Evolutionary conservation across 2,888 invertebrate genomes (phyloP).

Genomic region (Empis livida): DNA sequence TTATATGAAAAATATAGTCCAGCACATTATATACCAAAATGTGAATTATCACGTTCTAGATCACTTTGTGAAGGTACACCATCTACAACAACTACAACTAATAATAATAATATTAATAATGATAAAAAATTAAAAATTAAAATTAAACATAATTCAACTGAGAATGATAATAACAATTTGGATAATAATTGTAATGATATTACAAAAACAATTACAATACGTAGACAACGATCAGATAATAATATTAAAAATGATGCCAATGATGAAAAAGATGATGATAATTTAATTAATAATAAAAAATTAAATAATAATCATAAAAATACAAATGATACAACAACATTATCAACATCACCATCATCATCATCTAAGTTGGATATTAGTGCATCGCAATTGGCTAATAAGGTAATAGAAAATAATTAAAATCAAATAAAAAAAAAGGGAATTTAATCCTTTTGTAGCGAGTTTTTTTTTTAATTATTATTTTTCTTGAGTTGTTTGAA

Average conservation of each 20-base stretch:
- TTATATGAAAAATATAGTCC: constrained; percentile 65
- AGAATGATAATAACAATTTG: constrained; percentile 12
- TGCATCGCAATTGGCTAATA: constrained; percentile 10
- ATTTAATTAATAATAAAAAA: neutral
- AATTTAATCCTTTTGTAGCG: neutral
- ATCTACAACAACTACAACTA: constrained; percentile 10
- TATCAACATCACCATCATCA: constrained; percentile 5
- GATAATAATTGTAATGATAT: constrained; percentile 4
- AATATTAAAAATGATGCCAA: neutral
- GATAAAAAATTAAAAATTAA: constrained; percentile 8
- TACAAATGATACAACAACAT: neutral
- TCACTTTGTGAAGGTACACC: constrained; percentile 28
- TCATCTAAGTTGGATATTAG: constrained; percentile 8
- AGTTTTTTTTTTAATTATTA: neutral
- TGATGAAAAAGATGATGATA: neutral
- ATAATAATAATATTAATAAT: constrained; percentile 4
- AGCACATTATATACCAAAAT: constrained; percentile 53
- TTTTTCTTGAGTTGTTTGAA: neutral
- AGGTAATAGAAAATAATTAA: constrained; percentile 12
- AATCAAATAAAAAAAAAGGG: neutral
- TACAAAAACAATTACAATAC: constrained; percentile 5
- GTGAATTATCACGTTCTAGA: constrained; percentile 38
- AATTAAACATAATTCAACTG: constrained; percentile 9
- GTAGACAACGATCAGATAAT: constrained; percentile 20
- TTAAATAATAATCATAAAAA: neutral